Evolutionary conservation across 1,140 invertebrate genomes (phyloP), one percentile per base, ranked within the genome.

Genomic region (Macrobrachium nipponense): DNA sequence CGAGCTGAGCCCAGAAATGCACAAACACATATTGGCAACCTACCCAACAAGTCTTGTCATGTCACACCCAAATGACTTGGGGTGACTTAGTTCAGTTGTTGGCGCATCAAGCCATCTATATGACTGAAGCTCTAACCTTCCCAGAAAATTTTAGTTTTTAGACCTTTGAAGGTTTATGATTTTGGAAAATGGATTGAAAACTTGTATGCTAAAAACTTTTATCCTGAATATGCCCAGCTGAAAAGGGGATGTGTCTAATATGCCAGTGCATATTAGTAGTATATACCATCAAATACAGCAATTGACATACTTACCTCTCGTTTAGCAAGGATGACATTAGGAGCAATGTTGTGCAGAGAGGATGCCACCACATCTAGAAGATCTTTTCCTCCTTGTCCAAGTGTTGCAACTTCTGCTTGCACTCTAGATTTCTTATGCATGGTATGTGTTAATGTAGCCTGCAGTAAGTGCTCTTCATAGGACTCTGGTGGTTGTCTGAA

Each of bases 291-390:
- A n/a, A 18, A 58, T 43, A 70, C 51, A 27, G 5, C 8, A 60
- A 51, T n/a, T 59, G 43, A 14, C 3, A n/a, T 2, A 73, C 83
- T 62, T 15, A 80, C 83, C 77, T 86, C 77, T 8, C 83, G 77
- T 20, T 80, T 86, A 18, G 83, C 83, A 12, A 86, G 83, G 7
- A 86, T 86, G 14, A 86, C 83, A 73, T 86, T 86, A 7, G 83
- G 76, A 20, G 77, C 83, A 62, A 86, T 86, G 66, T 80, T 72
- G 59, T 79, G 83, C 17, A 86, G 59, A 0, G 83, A 80, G 11
- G 23, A 15, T 62, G 77, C 83, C 51, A 86, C 77, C 17, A 86
- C 68, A 27, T 72, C 58, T 17, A 82, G 17, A 20, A 82, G 51
- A 23, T 72, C 80, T 59, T 72, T 44, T 12, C 80, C 23, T 12